Evolutionary conservation across 2,113 vertebrate genomes (phyloP).

Genomic region (Tyto alba): DNA sequence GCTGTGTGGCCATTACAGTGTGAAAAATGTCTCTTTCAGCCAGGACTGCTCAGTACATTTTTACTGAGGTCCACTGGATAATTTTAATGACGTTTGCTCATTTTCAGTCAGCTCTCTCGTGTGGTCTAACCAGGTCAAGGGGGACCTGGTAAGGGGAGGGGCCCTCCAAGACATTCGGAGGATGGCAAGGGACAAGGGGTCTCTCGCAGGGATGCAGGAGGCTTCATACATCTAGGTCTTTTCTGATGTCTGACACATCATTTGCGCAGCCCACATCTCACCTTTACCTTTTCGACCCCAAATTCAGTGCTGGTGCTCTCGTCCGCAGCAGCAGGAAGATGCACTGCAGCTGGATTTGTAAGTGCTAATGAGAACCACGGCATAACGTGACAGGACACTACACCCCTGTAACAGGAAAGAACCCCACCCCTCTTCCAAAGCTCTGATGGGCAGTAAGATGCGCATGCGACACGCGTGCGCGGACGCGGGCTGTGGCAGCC

Average conservation of each 20-base stretch:
- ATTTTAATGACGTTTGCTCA: constrained; percentile 17
- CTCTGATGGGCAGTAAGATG: not conserved
- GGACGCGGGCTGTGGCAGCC: not conserved
- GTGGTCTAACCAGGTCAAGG: not conserved
- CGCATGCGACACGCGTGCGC: rapidly evolving
- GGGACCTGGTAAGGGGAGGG: too few relatives aligned
- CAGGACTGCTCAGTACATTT: constrained; percentile 25
- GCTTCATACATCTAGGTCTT: not conserved
- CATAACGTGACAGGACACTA: not conserved
- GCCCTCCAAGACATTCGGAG: not conserved
- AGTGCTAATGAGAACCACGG: not conserved
- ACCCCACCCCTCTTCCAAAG: not conserved
- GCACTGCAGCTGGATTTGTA: not conserved
- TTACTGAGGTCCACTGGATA: constrained; percentile 11
- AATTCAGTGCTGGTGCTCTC: not conserved
- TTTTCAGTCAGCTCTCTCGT: constrained; percentile 21
- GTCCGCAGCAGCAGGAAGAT: not conserved
- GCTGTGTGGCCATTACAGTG: constrained; percentile 18
- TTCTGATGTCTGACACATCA: not conserved
- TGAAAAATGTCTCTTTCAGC: constrained; percentile 45
- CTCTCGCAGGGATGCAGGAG: not conserved
- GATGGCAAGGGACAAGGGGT: not conserved
- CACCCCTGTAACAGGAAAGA: not conserved
- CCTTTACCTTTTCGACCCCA: not conserved
- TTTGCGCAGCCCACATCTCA: not conserved